These are phyloP conservation scores for Plemyria rubiginata DNA, from an alignment of 2,888 invertebrate genomes.

Conservation along the genomic window DNA sequence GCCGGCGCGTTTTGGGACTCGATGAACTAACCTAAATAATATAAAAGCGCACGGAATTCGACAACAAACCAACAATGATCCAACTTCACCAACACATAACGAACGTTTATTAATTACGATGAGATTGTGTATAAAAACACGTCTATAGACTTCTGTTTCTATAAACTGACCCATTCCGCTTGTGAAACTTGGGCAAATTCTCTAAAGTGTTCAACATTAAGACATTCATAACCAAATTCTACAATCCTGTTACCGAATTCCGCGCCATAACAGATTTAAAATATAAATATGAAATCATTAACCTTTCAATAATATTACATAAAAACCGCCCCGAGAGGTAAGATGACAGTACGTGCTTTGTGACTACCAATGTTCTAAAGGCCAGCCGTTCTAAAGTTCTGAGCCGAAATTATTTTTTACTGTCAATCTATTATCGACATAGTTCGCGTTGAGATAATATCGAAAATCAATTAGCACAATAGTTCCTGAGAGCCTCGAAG, in stretches of 20 bases:
- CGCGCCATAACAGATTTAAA: constrained; percentile 45
- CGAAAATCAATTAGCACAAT: too few relatives aligned
- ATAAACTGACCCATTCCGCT: neutral
- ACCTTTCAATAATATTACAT: constrained; percentile 21
- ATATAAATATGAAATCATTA: constrained; percentile 50
- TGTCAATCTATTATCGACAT: too few relatives aligned
- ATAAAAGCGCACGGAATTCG: constrained; percentile 46
- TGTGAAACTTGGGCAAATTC: constrained; percentile 3
- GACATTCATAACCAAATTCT: constrained; percentile 16
- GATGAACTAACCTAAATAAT: constrained; percentile 63
- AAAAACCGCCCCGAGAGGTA: constrained; percentile 27
- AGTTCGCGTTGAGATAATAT: too few relatives aligned
- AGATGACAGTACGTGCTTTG: constrained; percentile 39
- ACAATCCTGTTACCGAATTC: constrained; percentile 28
- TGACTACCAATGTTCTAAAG: constrained; percentile 36
- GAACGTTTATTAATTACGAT: neutral
- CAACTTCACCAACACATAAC: constrained; percentile 12
- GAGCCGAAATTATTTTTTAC: too few relatives aligned
- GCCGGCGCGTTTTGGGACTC: constrained; percentile 46
- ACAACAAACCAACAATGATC: constrained; percentile 17
- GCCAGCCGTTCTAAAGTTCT: too few relatives aligned
- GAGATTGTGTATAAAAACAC: neutral
- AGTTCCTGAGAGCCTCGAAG: too few relatives aligned
- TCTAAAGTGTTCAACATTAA: constrained; percentile 7
- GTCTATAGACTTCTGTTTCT: neutral